Percentiles rank a stretch among this genome's conserved stretches.
Evolutionary conservation across 2,888 invertebrate species (phyloP).

Genomic region (Diloba caeruleocephala): DNA sequence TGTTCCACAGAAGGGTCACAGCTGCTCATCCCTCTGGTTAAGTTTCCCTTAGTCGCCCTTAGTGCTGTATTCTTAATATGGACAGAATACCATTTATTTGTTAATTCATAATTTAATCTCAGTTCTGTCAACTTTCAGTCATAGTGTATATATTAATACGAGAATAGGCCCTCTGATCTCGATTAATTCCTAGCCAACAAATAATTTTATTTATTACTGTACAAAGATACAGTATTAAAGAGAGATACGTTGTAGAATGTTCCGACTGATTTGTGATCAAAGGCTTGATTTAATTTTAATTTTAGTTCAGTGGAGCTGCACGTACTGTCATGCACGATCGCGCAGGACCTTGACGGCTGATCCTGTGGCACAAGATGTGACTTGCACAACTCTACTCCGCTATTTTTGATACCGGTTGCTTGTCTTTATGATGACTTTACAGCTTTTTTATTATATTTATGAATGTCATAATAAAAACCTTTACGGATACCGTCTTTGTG

Average conservation of each 20-base stretch:
- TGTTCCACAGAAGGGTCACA: too few relatives aligned
- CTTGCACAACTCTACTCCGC: conserved; percentile 79
- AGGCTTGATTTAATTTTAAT: conserved; percentile 67
- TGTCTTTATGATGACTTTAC: conserved; percentile 61
- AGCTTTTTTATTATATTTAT: conserved; percentile 58
- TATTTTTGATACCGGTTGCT: conserved; percentile 72
- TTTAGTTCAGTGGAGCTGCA: conserved; percentile 67
- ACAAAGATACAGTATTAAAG: conserved; percentile 27
- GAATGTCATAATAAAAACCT: conserved; percentile 55
- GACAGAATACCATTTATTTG: too few relatives aligned
- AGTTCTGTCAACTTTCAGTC: too few relatives aligned
- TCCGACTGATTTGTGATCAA: conserved; percentile 55
- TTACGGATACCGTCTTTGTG: conserved; percentile 34
- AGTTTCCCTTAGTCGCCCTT: too few relatives aligned
- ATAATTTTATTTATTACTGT: conserved; percentile 25
- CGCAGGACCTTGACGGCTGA: conserved; percentile 75
- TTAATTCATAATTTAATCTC: too few relatives aligned
- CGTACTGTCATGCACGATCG: conserved; percentile 80
- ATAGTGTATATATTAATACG: too few relatives aligned
- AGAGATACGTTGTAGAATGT: conserved; percentile 33
- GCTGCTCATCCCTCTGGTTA: too few relatives aligned
- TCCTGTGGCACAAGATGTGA: conserved; percentile 82
- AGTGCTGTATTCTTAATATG: too few relatives aligned
- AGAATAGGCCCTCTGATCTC: too few relatives aligned
- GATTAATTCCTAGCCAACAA: too few relatives aligned